Conservation (phyloP, 37 sponge, comb jelly and placozoan genomes). For the Petrosia ficiformis region DNA sequence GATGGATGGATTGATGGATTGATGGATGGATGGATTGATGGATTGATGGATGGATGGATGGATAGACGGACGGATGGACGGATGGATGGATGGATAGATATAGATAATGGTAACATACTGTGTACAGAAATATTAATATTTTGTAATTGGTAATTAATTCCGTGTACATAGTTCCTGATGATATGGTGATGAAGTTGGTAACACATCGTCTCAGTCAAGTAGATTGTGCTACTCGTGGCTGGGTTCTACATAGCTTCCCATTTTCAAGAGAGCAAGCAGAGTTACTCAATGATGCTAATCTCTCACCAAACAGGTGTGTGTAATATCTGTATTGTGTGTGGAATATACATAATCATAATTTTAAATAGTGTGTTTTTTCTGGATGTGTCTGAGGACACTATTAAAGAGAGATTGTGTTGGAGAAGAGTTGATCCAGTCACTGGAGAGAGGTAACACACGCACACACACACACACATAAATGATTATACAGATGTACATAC, state of each 20-base stretch:
- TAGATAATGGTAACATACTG: no score
- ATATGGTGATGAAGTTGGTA: constrained; percentile 74
- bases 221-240: constrained; percentile 82
- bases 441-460: constrained; percentile 79
- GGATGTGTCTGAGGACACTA: constrained; percentile 67
- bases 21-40: no score
- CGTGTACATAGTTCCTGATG: constrained; percentile 96
- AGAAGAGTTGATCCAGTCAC: constrained; percentile 71
- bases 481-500: no score
- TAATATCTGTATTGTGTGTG: not conserved
- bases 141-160: not conserved
- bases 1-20: no score
- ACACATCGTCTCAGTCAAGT: constrained; percentile 52
- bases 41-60: no score
- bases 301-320: constrained; percentile 78
- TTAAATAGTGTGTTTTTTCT: constrained; percentile 79
- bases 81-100: no score
- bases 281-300: constrained; percentile 59
- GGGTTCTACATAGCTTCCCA: constrained; percentile 94
- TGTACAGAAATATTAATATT: not conserved
- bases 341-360: not conserved
- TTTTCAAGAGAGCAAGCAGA: constrained; percentile 84
- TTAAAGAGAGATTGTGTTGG: constrained; percentile 79
- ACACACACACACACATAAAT: no score
- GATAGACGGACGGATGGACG: no score